phyloP scores from a whole-genome alignment of 2,888 invertebrate species.

The Lithophane leautieri region DNA sequence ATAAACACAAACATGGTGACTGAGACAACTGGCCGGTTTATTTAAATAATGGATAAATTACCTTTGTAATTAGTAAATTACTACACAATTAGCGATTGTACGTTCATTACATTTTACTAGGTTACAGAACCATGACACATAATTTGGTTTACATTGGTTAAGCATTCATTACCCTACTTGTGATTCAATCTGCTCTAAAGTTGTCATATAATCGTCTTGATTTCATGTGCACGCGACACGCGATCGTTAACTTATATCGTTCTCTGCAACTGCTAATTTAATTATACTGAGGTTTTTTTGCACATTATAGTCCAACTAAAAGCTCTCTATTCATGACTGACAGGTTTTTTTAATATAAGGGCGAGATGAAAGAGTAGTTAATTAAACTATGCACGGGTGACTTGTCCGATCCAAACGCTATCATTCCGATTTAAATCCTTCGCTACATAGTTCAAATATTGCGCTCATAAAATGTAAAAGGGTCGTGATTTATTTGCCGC shows the following conservation, averaged over 20 bases:
- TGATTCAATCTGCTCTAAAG: constrained; percentile 30
- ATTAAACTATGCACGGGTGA: constrained; percentile 25
- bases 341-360: constrained; percentile 15
- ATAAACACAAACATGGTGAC: background rate
- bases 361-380: constrained; percentile 26
- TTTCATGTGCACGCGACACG: constrained; percentile 17
- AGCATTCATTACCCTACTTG: constrained; percentile 47
- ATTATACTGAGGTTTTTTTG: background rate
- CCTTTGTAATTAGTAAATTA: constrained; percentile 27
- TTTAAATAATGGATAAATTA: constrained; percentile 38
- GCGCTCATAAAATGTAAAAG: background rate
- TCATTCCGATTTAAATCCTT: constrained; percentile 14
- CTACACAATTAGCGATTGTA: constrained; percentile 19
- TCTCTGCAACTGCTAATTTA: constrained; percentile 2
- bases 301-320: background rate
- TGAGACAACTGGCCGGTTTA: background rate
- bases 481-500: constrained; percentile 29
- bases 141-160: constrained; percentile 48
- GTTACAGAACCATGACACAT: constrained; percentile 51
- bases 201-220: constrained; percentile 22
- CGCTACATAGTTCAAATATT: constrained; percentile 26
- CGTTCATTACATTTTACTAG: constrained; percentile 41
- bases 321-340: constrained; percentile 1
- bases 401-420: constrained; percentile 15
- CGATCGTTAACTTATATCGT: background rate